Conservation (phyloP, 92 coral and sea anemone genomes). For the Chrysogorgia sp. region DNA sequence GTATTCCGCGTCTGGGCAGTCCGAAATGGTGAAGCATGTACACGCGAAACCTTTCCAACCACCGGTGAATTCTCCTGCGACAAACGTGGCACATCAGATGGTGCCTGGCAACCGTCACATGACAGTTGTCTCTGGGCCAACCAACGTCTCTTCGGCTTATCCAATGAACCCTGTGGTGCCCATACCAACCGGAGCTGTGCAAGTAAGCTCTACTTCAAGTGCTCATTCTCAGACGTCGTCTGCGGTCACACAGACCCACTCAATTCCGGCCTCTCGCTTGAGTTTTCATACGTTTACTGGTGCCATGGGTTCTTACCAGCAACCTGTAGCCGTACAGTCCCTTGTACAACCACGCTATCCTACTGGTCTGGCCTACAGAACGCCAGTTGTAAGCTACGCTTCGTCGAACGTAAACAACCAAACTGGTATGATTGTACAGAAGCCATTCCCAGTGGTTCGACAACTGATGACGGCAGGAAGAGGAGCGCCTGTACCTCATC, state of each 20-base stretch:
- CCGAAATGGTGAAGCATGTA: conserved; percentile 90
- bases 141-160: conserved; percentile 55
- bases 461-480: conserved; percentile 69
- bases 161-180: conserved; percentile 58
- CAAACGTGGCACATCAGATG: conserved; percentile 53
- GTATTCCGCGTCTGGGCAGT: conserved; percentile 60
- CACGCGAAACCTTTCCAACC: conserved; percentile 99
- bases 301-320: conserved; percentile 79
- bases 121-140: conserved; percentile 56
- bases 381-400: conserved; percentile 63
- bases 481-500: conserved; percentile 64
- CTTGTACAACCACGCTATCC: conserved; percentile 70
- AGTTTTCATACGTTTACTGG: conserved; percentile 66
- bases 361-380: conserved; percentile 61
- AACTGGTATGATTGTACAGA: conserved; percentile 69
- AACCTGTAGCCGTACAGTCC: conserved; percentile 70
- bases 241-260: conserved; percentile 69
- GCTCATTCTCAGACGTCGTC: conserved; percentile 89
- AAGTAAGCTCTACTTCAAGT: conserved; percentile 75
- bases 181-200: conserved; percentile 68
- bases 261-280: conserved; percentile 85
- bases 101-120: conserved; percentile 12
- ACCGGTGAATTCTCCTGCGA: conserved; percentile 79
- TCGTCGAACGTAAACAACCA: conserved; percentile 63
- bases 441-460: conserved; percentile 45